Evolutionary conservation across 2,888 invertebrate species (phyloP).

Genomic region (Macrophya alboannulata): DNA sequence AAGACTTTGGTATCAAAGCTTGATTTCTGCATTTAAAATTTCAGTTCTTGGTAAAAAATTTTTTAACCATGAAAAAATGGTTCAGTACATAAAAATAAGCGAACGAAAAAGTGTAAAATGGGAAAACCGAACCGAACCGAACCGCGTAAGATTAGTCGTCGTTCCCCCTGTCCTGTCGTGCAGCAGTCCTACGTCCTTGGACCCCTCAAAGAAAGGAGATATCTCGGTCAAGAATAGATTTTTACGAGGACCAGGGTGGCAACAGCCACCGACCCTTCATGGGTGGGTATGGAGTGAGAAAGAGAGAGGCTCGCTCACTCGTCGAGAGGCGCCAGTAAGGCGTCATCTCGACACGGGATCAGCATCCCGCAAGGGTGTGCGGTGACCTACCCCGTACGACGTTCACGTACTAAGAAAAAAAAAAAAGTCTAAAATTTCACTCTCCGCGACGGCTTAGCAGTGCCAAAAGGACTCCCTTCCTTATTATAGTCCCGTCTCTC

Average conservation of each 20-base stretch:
- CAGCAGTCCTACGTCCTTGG: conserved; percentile 43
- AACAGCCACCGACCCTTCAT: conserved; percentile 61
- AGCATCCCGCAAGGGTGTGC: conserved; percentile 68
- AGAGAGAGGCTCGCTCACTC: background rate
- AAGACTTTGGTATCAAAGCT: no score
- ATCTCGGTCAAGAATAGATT: conserved; percentile 63
- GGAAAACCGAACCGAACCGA: conserved; percentile 6
- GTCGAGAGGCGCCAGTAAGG: conserved; percentile 72
- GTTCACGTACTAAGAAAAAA: conserved; percentile 61
- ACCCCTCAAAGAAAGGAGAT: conserved; percentile 27
- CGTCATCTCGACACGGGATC: conserved; percentile 78
- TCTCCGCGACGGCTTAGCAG: background rate
- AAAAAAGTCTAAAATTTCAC: conserved; percentile 56
- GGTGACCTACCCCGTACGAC: conserved; percentile 59
- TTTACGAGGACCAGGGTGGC: conserved; percentile 61
- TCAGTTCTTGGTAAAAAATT: no score
- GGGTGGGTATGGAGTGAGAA: conserved; percentile 48
- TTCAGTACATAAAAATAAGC: background rate
- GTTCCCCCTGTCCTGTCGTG: background rate
- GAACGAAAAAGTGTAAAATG: background rate
- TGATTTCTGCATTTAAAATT: no score
- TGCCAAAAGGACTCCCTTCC: background rate
- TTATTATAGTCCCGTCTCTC: background rate
- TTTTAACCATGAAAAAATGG: no score
- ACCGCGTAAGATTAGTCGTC: background rate